A percentile compares a stretch with the other conserved stretches of the same genome.
Conservation (phyloP, 2,888 invertebrate species). For the Drosophila subsilvestris region DNA sequence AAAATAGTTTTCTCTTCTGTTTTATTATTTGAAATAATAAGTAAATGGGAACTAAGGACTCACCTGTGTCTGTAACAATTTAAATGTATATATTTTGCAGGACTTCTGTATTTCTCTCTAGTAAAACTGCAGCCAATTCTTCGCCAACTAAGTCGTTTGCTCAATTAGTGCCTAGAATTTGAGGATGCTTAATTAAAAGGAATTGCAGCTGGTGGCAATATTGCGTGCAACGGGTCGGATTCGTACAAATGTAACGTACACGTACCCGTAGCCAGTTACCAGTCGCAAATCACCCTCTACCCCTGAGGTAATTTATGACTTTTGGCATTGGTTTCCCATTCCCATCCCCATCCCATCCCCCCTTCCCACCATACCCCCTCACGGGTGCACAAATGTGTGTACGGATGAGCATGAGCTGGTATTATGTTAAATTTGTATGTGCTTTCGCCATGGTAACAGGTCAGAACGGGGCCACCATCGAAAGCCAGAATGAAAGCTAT, state of each 20-base stretch:
- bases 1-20: too few species aligned
- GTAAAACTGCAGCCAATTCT: too few species aligned
- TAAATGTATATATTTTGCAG: too few species aligned
- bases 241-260: not conserved
- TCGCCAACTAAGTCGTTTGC: too few species aligned
- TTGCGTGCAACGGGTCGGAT: not conserved
- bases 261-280: not conserved
- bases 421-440: conserved; percentile 67
- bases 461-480: conserved; percentile 38
- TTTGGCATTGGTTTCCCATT: conserved; percentile 24
- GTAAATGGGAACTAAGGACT: too few species aligned
- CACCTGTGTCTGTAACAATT: too few species aligned
- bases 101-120: too few species aligned
- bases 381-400: not conserved
- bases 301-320: conserved; percentile 59
- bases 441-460: conserved; percentile 63
- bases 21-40: too few species aligned
- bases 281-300: conserved; percentile 2
- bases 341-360: not conserved
- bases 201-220: not conserved
- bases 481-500: conserved; percentile 5
- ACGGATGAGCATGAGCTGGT: conserved; percentile 11
- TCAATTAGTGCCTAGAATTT: not conserved
- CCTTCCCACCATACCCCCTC: not conserved
- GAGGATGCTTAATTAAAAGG: not conserved